These are phyloP conservation scores for Epirrhoe alternata DNA, from an alignment of 2,888 invertebrate genomes.

Conservation along the genomic window DNA sequence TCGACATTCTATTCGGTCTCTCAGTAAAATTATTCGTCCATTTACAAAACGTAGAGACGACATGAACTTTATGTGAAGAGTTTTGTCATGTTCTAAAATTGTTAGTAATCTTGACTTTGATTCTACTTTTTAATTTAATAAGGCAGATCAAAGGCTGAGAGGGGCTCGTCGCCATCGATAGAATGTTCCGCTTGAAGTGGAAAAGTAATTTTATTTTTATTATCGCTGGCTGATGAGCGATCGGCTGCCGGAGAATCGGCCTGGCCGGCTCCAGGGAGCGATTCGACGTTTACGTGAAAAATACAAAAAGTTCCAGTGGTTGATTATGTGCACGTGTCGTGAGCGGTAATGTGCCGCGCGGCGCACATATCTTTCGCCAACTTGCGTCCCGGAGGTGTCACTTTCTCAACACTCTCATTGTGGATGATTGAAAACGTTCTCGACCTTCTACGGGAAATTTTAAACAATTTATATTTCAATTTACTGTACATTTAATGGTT, in stretches of 20 bases:
- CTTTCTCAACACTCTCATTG: conserved; percentile 44
- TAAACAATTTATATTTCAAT: conserved; percentile 27
- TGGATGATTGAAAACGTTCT: conserved; percentile 46
- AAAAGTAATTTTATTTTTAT: conserved; percentile 34
- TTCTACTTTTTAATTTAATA: conserved; percentile 33
- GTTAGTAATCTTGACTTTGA: conserved; percentile 38
- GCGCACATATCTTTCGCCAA: conserved; percentile 42
- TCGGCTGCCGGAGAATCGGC: conserved; percentile 26
- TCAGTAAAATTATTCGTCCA: conserved; percentile 13
- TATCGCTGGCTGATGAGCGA: conserved; percentile 37
- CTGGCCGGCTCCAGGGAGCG: conserved; percentile 31
- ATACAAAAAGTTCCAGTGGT: conserved; percentile 46
- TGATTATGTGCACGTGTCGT: conserved; percentile 54
- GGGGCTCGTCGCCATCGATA: conserved; percentile 14
- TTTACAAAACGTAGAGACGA: conserved; percentile 12
- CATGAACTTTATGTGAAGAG: conserved; percentile 5
- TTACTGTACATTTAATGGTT: neutral
- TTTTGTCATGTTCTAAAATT: conserved; percentile 32
- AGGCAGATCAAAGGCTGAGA: conserved; percentile 39
- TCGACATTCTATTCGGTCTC: conserved; percentile 23
- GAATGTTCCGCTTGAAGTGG: conserved; percentile 27
- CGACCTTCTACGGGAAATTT: conserved; percentile 24
- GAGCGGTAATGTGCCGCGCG: conserved; percentile 44
- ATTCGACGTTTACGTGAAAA: conserved; percentile 45
- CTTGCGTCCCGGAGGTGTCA: conserved; percentile 45